Conservation (phyloP, 2,113 vertebrate genomes). For the Malurus melanocephalus region DNA sequence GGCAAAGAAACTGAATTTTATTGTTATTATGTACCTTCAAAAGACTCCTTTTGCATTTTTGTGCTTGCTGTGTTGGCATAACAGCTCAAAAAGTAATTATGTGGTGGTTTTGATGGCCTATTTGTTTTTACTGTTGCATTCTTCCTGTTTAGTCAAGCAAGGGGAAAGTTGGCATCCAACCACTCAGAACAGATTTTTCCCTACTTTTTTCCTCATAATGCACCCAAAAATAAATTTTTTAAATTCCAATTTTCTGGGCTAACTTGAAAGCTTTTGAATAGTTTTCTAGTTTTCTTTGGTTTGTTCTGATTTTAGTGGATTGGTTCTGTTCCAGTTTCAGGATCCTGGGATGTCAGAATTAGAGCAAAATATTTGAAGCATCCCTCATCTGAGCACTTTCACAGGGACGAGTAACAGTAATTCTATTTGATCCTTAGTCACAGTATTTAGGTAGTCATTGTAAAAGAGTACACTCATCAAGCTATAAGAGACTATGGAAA, state of each 20-base stretch:
- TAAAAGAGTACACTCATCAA: not conserved
- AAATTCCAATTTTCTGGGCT: not conserved
- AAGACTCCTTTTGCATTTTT: not conserved
- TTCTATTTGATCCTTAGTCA: not conserved
- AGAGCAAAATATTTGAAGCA: not conserved
- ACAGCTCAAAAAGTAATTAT: not conserved
- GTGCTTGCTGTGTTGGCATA: not conserved
- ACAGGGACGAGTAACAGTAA: not conserved
- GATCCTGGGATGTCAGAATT: not conserved
- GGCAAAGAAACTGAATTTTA: not conserved
- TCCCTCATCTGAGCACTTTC: not conserved
- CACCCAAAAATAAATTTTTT: accelerated
- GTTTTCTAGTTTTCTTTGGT: not conserved
- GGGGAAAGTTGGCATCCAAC: not conserved
- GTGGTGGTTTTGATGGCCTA: not conserved
- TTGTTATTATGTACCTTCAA: not conserved
- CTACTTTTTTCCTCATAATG: accelerated
- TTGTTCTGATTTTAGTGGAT: not conserved
- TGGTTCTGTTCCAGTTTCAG: not conserved
- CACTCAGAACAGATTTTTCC: not conserved
- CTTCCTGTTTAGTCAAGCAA: not conserved
- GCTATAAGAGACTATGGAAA: not conserved
- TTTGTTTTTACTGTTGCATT: not conserved
- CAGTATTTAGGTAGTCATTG: not conserved
- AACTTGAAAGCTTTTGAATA: not conserved